phyloP scores from a whole-genome alignment of 2,113 vertebrate genomes.

The Gadus chalcogrammus region DNA sequence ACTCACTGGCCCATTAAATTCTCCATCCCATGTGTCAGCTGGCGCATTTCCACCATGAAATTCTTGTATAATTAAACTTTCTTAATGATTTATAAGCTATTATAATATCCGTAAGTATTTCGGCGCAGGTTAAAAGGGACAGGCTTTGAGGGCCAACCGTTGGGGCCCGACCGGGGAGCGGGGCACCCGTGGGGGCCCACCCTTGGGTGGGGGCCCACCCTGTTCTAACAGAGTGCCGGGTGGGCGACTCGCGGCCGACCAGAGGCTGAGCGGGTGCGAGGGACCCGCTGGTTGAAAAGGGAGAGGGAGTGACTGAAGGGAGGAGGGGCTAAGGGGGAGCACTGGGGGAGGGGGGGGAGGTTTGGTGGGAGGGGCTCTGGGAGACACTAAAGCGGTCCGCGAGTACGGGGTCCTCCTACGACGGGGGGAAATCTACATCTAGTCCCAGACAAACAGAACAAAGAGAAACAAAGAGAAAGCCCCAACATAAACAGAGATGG shows the following conservation, averaged over 20 bases:
- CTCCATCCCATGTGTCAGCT: slow-evolving; percentile 78
- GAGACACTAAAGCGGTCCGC: no score
- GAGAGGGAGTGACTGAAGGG: slow-evolving; percentile 53
- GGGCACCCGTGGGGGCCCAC: no score
- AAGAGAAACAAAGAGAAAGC: no score
- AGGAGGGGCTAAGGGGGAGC: slow-evolving; percentile 29
- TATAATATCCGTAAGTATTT: slow-evolving; percentile 81
- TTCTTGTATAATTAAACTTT: slow-evolving; percentile 81
- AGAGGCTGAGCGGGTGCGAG: slow-evolving; percentile 47
- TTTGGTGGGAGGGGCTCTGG: no score
- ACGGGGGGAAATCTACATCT: slow-evolving; percentile 60
- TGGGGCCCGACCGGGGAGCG: no score
- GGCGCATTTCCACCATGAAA: slow-evolving; percentile 78
- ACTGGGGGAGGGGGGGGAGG: no score
- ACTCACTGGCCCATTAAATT: slow-evolving; percentile 83
- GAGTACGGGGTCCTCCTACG: slow-evolving; percentile 47
- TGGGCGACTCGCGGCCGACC: slow-evolving; percentile 71
- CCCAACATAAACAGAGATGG: no score
- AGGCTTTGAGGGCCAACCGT: slow-evolving; percentile 70
- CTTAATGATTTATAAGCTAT: slow-evolving; percentile 85
- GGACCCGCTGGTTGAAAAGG: slow-evolving; percentile 49
- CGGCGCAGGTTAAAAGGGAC: slow-evolving; percentile 80
- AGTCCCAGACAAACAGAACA: no score
- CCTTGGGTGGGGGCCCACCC: slow-evolving; percentile 73
- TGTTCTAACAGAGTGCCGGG: slow-evolving; percentile 80